phyloP scores from a whole-genome alignment of 2,888 invertebrate genomes.

The Slavum lentiscoides region DNA sequence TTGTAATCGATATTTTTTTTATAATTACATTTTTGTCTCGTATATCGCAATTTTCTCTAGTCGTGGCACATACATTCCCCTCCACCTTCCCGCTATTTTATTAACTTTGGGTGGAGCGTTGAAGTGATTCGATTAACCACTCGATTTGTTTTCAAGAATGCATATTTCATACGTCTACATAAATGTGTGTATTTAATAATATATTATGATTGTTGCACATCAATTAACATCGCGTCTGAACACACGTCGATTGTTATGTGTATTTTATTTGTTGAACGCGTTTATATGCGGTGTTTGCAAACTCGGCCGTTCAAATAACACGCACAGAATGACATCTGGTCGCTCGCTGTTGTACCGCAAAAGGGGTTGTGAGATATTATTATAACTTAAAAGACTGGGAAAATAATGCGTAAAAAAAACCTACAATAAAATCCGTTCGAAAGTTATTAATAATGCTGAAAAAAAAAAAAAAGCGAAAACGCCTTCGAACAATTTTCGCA shows the following conservation, averaged over 20 bases:
- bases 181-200: background rate
- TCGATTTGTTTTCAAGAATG: background rate
- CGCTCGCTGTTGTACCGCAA: no score
- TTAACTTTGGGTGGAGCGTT: no score
- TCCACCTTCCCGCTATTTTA: background rate
- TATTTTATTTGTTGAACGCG: background rate
- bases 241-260: background rate
- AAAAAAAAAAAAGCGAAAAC: no score
- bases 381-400: no score
- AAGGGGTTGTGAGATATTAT: no score
- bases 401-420: no score
- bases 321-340: no score
- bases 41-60: background rate
- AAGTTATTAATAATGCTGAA: no score
- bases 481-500: no score
- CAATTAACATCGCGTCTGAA: background rate
- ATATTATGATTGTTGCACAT: conserved; percentile 1
- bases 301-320: background rate
- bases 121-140: background rate
- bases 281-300: background rate
- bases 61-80: background rate
- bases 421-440: no score
- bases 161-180: background rate
- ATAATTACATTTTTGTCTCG: background rate
- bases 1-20: no score